These are phyloP conservation scores for Ochropleura leucogaster DNA, from an alignment of 2,888 invertebrate genomes.

Conservation along the genomic window DNA sequence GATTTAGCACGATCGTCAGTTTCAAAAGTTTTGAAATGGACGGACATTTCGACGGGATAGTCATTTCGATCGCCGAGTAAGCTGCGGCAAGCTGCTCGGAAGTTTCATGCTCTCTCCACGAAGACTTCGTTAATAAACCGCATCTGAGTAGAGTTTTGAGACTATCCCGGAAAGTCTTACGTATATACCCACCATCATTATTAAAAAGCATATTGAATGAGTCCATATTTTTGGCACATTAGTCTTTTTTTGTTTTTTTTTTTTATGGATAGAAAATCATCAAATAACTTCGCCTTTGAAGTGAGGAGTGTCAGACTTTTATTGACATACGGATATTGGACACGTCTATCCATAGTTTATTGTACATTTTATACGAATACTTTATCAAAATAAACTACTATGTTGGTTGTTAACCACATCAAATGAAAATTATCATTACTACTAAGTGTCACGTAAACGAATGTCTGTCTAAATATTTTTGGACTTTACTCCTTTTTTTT, in stretches of 20 bases:
- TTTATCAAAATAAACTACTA: too few relatives aligned
- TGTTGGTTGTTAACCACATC: too few relatives aligned
- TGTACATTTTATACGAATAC: too few relatives aligned
- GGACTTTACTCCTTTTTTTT: too few relatives aligned
- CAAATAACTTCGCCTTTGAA: too few relatives aligned
- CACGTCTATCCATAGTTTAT: too few relatives aligned
- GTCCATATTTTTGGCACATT: constrained; percentile 17
- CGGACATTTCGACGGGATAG: constrained; percentile 61
- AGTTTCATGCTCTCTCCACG: constrained; percentile 62
- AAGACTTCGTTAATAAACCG: constrained; percentile 68
- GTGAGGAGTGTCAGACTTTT: too few relatives aligned
- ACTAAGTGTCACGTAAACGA: too few relatives aligned
- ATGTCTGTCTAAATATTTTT: too few relatives aligned
- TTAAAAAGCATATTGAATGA: constrained; percentile 48
- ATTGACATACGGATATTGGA: too few relatives aligned
- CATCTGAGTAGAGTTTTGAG: constrained; percentile 59
- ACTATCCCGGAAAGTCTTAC: constrained; percentile 38
- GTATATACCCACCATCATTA: constrained; percentile 13
- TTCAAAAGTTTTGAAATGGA: constrained; percentile 66
- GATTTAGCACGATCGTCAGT: constrained; percentile 63
- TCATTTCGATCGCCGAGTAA: constrained; percentile 66
- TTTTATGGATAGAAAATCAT: not conserved
- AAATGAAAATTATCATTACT: too few relatives aligned
- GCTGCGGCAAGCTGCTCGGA: constrained; percentile 65
- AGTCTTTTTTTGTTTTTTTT: constrained; percentile 28